Base-by-base conservation (phyloP, 1,140 invertebrate species). In the Psilanteris sp. region DNA sequence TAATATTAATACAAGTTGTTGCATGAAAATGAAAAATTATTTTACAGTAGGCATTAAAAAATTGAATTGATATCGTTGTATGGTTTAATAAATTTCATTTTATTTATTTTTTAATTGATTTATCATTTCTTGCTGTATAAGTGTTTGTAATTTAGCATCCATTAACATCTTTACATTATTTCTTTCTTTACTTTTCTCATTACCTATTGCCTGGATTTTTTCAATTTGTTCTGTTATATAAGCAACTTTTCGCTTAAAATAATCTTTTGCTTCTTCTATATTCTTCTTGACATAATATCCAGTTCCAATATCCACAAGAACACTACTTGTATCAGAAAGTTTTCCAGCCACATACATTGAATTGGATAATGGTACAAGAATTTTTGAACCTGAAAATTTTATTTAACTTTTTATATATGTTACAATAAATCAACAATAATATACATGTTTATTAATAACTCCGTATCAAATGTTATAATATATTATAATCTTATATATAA, bases 281-380 rank as follows among this genome's bases (percentile, higher is more conserved):
- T 92, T 91, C 92, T 97, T 96, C 86, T 97, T 93, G n/a, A 95
- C 94, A 89, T 94, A 98, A 86, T 98, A 98, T 73, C 96, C 96
- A 55, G 97, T 98, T 34, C 97, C 97, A 85, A 98, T 94, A 86
- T 98, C 96, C 57, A 98, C 93, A 6, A 98, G 88, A 13, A 98
- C 95, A 85, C 94, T 94, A 50, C 95, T 91, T 8, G 93, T 91
- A 84, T 97, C 93, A 61, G 91, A 90, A 36, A 98, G 89, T 80
- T 91, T 92, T 5, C 97, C 97, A 66, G 96, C 93, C 11, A 98
- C 96, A 90, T 98, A 98, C 94, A 98, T 97, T 79, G 96, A 97
- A 64, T 94, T 94, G 24, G 96, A 98, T 0, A 98, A 88, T 6
- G 96, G 97, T 11, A 98, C 96, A 4, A 98, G 86, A 62, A 98